A percentile compares a stretch with the other conserved stretches of the same genome.
These are phyloP conservation scores for Drosophila subsilvestris DNA, from an alignment of 2,888 invertebrate species.

Conservation along the genomic window DNA sequence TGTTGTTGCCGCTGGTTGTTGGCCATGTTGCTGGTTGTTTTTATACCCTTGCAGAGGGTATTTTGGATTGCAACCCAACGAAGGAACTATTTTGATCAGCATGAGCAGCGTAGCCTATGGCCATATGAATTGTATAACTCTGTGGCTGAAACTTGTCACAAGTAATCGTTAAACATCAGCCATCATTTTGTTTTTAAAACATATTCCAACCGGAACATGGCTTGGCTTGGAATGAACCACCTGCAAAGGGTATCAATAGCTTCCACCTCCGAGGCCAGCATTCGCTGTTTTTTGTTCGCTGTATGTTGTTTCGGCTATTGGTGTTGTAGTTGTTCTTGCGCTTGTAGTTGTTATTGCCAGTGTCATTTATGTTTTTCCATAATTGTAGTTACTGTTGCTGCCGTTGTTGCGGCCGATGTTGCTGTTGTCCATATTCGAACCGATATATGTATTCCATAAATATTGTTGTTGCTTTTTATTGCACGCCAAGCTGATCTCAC, in stretches of 20 bases:
- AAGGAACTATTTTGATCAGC: not conserved
- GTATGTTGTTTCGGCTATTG: not conserved
- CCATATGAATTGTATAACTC: too few relatives aligned
- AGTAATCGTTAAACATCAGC: too few relatives aligned
- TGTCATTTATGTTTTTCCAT: constrained; percentile 46
- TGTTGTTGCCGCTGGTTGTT: constrained; percentile 1
- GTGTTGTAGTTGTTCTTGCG: constrained; percentile 34
- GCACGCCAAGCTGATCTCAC: constrained; percentile 5
- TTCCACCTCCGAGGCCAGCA: not conserved
- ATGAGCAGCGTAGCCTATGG: not conserved
- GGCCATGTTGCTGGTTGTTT: not conserved
- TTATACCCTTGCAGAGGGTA: not conserved
- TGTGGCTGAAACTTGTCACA: too few relatives aligned
- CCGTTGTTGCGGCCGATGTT: constrained; percentile 2
- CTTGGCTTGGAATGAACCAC: not conserved
- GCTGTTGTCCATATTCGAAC: constrained; percentile 8
- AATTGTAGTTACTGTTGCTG: constrained; percentile 40
- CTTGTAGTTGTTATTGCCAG: constrained; percentile 42
- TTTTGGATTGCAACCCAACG: not conserved
- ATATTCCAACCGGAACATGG: too few relatives aligned
- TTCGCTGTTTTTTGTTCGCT: not conserved
- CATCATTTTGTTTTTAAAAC: too few relatives aligned
- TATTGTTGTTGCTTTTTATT: constrained; percentile 24
- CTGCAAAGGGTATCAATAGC: not conserved
- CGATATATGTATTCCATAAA: constrained; percentile 25